phyloP scores from a whole-genome alignment of 1,140 invertebrate genomes.

The Bombus sibiricus region DNA sequence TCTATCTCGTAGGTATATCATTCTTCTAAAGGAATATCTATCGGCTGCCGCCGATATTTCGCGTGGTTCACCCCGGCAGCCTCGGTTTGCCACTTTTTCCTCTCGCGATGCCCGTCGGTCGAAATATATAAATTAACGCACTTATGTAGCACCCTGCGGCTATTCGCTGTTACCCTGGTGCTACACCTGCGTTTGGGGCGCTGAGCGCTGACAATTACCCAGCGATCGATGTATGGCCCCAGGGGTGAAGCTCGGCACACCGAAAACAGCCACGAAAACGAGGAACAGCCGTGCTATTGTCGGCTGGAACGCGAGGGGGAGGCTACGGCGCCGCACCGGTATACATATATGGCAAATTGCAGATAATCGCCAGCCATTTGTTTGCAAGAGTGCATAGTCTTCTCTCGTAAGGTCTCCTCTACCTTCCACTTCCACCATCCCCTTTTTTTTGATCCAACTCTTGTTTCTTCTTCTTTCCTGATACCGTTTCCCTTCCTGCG shows the following conservation, averaged over 20 bases:
- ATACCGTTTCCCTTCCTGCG: constrained; percentile 52
- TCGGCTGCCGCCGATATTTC: constrained; percentile 36
- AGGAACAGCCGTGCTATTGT: constrained; percentile 69
- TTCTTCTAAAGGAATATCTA: not conserved
- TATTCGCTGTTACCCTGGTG: constrained; percentile 63
- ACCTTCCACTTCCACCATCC: not conserved
- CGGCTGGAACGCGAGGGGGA: constrained; percentile 51
- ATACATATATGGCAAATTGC: constrained; percentile 76
- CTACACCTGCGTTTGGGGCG: constrained; percentile 77
- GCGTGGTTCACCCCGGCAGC: constrained; percentile 41
- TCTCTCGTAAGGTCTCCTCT: constrained; percentile 12
- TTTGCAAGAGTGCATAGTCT: constrained; percentile 76
- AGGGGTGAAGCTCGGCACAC: constrained; percentile 68
- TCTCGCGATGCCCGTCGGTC: constrained; percentile 45
- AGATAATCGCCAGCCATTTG: constrained; percentile 80
- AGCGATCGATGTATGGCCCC: constrained; percentile 80
- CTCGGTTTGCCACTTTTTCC: constrained; percentile 23
- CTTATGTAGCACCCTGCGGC: constrained; percentile 74
- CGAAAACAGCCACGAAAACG: constrained; percentile 72
- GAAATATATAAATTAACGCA: constrained; percentile 77
- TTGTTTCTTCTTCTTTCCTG: constrained; percentile 52
- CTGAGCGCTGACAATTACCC: constrained; percentile 81
- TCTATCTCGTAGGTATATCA: too few relatives aligned
- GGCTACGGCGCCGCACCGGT: constrained; percentile 21
- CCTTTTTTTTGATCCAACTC: constrained; percentile 50